phyloP scores from a whole-genome alignment of 1,140 invertebrate genomes.

The Berghia stephanieae region DNA sequence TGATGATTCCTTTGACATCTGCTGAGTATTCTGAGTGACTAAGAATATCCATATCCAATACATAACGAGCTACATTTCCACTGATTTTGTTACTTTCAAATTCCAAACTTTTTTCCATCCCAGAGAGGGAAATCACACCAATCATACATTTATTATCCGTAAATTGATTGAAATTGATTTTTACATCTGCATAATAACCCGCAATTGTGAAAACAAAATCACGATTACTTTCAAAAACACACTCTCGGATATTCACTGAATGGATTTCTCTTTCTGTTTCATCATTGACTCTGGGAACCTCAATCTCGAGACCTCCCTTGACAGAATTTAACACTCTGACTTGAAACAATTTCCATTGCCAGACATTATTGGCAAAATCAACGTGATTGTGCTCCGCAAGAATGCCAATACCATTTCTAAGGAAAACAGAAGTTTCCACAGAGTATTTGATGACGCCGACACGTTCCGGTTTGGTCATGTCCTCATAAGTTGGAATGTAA shows the following conservation, averaged over 20 bases:
- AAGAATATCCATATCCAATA: conserved; percentile 88
- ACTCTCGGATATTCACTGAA: conserved; percentile 54
- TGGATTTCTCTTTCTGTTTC: conserved; percentile 51
- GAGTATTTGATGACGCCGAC: conserved; percentile 64
- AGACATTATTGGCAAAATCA: conserved; percentile 67
- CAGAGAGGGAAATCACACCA: conserved; percentile 86
- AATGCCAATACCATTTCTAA: conserved; percentile 55
- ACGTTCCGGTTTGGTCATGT: conserved; percentile 63
- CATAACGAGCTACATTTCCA: conserved; percentile 79
- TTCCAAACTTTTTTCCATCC: conserved; percentile 96
- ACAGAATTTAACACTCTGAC: conserved; percentile 85
- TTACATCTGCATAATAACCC: conserved; percentile 86
- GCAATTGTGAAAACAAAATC: conserved; percentile 68
- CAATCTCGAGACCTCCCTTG: conserved; percentile 77
- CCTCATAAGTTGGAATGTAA: conserved; percentile 63
- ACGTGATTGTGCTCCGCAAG: conserved; percentile 66
- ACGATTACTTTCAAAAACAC: conserved; percentile 51
- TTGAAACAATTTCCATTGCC: conserved; percentile 69
- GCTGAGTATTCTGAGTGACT: conserved; percentile 94
- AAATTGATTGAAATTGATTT: conserved; percentile 85
- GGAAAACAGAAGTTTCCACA: conserved; percentile 52
- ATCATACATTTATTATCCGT: conserved; percentile 83
- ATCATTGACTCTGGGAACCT: conserved; percentile 63
- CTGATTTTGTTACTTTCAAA: conserved; percentile 80
- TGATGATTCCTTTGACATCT: conserved; percentile 81